Evolutionary conservation across 2,113 vertebrate species (phyloP), one percentile per base, ranked within the genome.

Genomic region (Onychorhynchus coronatus): DNA sequence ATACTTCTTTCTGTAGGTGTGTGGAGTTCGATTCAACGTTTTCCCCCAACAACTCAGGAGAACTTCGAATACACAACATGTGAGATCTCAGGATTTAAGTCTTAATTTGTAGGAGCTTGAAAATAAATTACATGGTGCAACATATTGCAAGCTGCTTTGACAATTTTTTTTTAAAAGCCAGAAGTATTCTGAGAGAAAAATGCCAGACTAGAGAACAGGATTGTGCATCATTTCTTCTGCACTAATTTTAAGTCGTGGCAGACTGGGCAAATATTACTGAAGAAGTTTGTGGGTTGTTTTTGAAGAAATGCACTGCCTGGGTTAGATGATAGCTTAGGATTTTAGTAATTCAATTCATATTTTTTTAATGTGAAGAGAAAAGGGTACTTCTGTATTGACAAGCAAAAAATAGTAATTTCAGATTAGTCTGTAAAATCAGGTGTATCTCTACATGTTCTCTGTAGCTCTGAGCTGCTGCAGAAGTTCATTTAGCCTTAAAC

Each of bases 1-100:
- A 94, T 95, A 84, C 62, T 96, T 92, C 77, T 44, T 81, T 80
- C 86, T 89, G 94, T 96, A 97, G 92, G 89, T 96, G 93, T 94
- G 68, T 72, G 63, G 63, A 63, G 63, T 96, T 95, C 18, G 10
- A 85, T 92, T 93, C 74, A 82, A 92, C 71, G 52, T 94, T 94
- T 95, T 41, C 71, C 74, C 65, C 70, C 46, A 41, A 53, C 83
- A 76, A 94, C n/a, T 93, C 61, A 25, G 35, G 90, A 86, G 76
- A 92, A 85, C 90, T 92, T 96, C 5, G 55, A 49, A 70, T 76
- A 37, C 19, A 47, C 76, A 87, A 62, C 42, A 62, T 93, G 50
- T 82, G 88, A 88, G 61, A 91, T 84, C 81, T 59, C 35, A n/a
- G 65, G 27, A n/a, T 85, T 91, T 50, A 76, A 78, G 56, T 52